phyloP scores from a whole-genome alignment of 2,797 vertebrate genomes.

The Pipistrellus pipistrellus region DNA sequence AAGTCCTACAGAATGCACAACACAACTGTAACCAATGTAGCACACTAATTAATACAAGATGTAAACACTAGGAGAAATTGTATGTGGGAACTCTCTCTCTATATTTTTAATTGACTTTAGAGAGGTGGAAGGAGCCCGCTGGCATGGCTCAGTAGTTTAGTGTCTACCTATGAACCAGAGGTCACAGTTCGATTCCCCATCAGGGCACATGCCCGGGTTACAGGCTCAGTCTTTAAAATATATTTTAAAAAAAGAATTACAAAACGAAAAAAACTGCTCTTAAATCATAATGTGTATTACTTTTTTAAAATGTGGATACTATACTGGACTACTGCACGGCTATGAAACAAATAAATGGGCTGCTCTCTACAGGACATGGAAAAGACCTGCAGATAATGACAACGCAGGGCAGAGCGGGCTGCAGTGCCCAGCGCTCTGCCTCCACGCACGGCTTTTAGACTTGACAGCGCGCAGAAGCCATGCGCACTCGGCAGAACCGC shows the following conservation, averaged over 20 bases:
- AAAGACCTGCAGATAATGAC: neutral
- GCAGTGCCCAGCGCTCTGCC: neutral
- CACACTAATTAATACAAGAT: neutral
- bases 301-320: neutral
- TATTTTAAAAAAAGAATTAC: too few species aligned
- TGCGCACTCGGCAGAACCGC: neutral
- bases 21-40: neutral
- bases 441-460: rapidly evolving
- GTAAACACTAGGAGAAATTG: neutral
- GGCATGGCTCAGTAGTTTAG: too few species aligned
- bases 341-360: neutral
- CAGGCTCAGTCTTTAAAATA: too few species aligned
- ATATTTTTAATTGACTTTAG: neutral
- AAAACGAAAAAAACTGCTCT: neutral
- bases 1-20: neutral
- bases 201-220: neutral
- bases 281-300: neutral
- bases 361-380: neutral
- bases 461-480: neutral
- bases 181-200: neutral
- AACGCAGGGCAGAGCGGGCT: neutral
- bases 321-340: neutral
- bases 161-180: neutral
- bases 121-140: too few species aligned
- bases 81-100: neutral